Evolutionary conservation across 2,797 vertebrate genomes (phyloP), one percentile per base, ranked within the genome.

Genomic region (Apogon hyalosoma): DNA sequence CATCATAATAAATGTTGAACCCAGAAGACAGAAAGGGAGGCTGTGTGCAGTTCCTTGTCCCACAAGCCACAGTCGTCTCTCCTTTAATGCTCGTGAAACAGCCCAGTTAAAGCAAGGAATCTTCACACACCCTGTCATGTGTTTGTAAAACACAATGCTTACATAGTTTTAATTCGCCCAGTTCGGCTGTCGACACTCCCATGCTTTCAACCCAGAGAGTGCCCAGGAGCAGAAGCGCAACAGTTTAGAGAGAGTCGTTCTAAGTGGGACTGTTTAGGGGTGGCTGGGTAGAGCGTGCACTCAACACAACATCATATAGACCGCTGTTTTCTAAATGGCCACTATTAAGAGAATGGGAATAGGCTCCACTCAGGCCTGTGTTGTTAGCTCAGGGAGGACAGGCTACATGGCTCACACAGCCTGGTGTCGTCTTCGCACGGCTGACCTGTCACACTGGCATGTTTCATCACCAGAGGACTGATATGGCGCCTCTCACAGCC

Each of bases 261-360:
- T 83, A 83, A 90, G 84, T 76, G 73, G 73, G 56, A 78, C 54
- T 85, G 70, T 85, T 88, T 77, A 73, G 67, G 72, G 67, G 69
- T 69, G 78, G 73, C 70, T 73, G 83, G 73, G 64, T 71, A 69
- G 81, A 86, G 76, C 80, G 18, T 65, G 71, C 79, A 87, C 87
- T 90, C 79, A 85, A 74, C 10, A 19, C 71, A 63, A 62, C 70
- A 47, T 58, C 56, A 7, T 85, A 73, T 73, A 81, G 75, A 78
- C 84, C 24, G 55, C 84, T 84, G 85, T 87, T 92, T 84, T 87
- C 84, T 88, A 90, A 92, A 90, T 84, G 85, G 76, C 70, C 69
- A 72, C 84, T 83, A 87, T 89, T 87, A 90, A 79, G 60, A 67
- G 73, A 85, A 79, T 82, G 71, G 68, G 78, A 78, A 81, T 69